Evolutionary conservation across 1,140 invertebrate genomes (phyloP), one percentile per base, ranked within the genome.

Genomic region (Drosophila persimilis): DNA sequence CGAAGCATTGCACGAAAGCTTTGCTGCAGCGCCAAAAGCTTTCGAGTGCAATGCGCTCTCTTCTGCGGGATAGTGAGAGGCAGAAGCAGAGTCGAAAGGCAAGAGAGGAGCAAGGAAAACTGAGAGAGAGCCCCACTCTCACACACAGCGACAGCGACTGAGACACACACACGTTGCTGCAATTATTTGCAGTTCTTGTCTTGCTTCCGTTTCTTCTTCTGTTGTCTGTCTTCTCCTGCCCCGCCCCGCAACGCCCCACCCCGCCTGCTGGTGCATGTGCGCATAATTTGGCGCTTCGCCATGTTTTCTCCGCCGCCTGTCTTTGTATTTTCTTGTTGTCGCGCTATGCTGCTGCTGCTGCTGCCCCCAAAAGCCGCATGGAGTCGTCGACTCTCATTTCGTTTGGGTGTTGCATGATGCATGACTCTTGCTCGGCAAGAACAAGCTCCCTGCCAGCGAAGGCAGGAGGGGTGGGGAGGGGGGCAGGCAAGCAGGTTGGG

Each of bases 241-340:
- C 35, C 29, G 13, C 51, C 50, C 45, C 11, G 54, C n/a, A 35
- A 50, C 51, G 15, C 48, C 20, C 45, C 51, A 17, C 35, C 9
- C 31, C 35, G 60, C 53, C 74, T 46, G 43, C 51, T 70, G 51
- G 43, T 53, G 67, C 78, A 88, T 86, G 83, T 69, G 83, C 80
- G 83, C 78, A 86, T 83, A 86, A 88, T 86, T 86, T 86, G 83
- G 83, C 83, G 84, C 83, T 86, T 83, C 74, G 83, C 83, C 83
- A 86, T 86, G 78, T 88, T 88, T 88, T 78, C 83, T 78, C 55
- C 77, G 51, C 29, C 41, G 47, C 20, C 54, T 22, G 15, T 48
- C 52, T 41, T 58, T 65, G 53, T 66, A 56, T 44, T 41, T 45
- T 60, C 55, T 35, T 46, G 46, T 48, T 59, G 56, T 59, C 13